phyloP scores from a whole-genome alignment of 2,888 invertebrate species.

The Morpho deidamia region DNA sequence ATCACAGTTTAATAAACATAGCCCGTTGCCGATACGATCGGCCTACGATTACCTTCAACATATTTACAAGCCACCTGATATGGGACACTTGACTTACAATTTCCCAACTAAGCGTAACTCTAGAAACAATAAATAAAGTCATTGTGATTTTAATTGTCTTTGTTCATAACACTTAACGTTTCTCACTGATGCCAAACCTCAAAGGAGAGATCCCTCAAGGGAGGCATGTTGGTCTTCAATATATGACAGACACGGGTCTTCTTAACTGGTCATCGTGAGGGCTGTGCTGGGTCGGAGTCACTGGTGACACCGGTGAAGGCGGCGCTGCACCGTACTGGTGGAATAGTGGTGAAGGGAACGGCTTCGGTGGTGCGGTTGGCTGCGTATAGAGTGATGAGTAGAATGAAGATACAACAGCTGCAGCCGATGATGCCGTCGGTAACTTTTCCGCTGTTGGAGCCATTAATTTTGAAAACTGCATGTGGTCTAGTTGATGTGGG shows the following conservation, averaged over 20 bases:
- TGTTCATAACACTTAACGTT: slow-evolving; percentile 38
- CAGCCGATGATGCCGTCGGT: slow-evolving; percentile 70
- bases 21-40: slow-evolving; percentile 38
- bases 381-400: slow-evolving; percentile 83
- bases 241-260: slow-evolving; percentile 85
- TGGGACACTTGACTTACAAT: slow-evolving; percentile 48
- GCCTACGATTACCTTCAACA: slow-evolving; percentile 41
- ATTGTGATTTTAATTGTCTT: slow-evolving; percentile 46
- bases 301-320: slow-evolving; percentile 66
- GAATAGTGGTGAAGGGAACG: slow-evolving; percentile 72
- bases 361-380: slow-evolving; percentile 70
- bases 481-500: slow-evolving; percentile 84
- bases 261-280: slow-evolving; percentile 79
- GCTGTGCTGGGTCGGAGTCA: slow-evolving; percentile 65
- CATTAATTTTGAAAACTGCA: slow-evolving; percentile 81
- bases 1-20: slow-evolving; percentile 66
- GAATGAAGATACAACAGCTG: slow-evolving; percentile 82
- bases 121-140: slow-evolving; percentile 66
- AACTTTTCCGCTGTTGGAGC: slow-evolving; percentile 64
- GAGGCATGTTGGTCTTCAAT: slow-evolving; percentile 77
- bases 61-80: slow-evolving; percentile 69
- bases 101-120: slow-evolving; percentile 44
- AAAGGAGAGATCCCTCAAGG: slow-evolving; percentile 51
- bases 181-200: slow-evolving; percentile 44
- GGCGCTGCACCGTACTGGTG: slow-evolving; percentile 73